Evolutionary conservation across 2,797 vertebrate species (phyloP).

Genomic region (Telmatherina bonti): DNA sequence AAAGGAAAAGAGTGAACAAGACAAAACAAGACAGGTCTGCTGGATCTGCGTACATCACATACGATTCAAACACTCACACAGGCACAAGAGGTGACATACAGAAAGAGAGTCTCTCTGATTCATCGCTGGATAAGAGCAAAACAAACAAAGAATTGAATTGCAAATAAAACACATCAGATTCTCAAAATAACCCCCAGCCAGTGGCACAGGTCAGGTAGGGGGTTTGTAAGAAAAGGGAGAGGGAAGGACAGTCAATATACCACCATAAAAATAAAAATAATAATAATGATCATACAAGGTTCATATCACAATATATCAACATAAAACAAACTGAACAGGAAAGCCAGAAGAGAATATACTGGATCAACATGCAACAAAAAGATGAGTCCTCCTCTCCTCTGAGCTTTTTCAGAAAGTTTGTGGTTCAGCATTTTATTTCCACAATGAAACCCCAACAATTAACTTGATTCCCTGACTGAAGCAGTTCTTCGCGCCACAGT

Average conservation of each 20-base stretch:
- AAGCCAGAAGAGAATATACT: constrained; percentile 66
- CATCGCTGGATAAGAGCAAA: constrained; percentile 73
- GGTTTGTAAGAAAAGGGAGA: constrained; percentile 17
- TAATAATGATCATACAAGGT: constrained; percentile 37
- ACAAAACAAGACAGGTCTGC: constrained; percentile 70
- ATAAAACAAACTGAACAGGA: constrained; percentile 54
- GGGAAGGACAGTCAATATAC: constrained; percentile 20
- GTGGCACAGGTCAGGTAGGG: constrained; percentile 31
- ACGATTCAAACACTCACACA: constrained; percentile 62
- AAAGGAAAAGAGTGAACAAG: constrained; percentile 79
- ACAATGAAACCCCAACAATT: constrained; percentile 68
- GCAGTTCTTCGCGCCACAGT: constrained; percentile 59
- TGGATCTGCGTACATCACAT: constrained; percentile 56
- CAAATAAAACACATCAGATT: constrained; percentile 46
- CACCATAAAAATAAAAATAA: neutral
- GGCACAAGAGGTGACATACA: constrained; percentile 51
- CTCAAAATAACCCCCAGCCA: constrained; percentile 42
- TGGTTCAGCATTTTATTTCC: constrained; percentile 66
- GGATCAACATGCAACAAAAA: constrained; percentile 79
- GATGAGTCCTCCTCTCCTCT: constrained; percentile 80
- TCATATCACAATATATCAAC: constrained; percentile 39
- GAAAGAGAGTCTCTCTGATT: constrained; percentile 52
- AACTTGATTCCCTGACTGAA: constrained; percentile 72
- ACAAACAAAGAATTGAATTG: constrained; percentile 46
- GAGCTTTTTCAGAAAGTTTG: constrained; percentile 45